Conservation (phyloP, 2,888 invertebrate species). For the Leptinotarsa haldemani region DNA sequence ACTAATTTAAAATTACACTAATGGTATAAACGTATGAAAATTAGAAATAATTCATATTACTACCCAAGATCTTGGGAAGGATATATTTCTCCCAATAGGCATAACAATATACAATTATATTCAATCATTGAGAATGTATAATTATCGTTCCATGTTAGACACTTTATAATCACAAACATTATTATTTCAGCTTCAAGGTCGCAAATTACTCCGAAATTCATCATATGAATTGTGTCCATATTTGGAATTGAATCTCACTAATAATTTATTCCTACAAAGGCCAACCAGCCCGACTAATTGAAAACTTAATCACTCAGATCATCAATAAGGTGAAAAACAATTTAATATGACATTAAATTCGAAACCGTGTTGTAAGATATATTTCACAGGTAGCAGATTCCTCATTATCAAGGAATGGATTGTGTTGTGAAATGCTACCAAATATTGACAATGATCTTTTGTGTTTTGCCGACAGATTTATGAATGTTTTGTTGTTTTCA, state of each 20-base stretch:
- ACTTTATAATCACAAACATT: neutral
- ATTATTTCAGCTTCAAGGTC: neutral
- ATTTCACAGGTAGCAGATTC: neutral
- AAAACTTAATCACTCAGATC: neutral
- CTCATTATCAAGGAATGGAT: neutral
- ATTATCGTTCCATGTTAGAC: neutral
- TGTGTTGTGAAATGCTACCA: neutral
- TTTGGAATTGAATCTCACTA: neutral
- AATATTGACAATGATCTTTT: neutral
- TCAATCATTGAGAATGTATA: neutral
- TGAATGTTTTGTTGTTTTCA: no score
- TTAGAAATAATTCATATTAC: no score
- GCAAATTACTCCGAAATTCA: neutral
- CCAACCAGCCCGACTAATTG: neutral
- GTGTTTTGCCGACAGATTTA: no score
- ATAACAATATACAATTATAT: neutral
- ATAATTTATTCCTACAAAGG: neutral
- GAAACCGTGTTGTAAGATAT: neutral
- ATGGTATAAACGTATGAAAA: no score
- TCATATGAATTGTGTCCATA: neutral
- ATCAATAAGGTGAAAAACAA: slow-evolving; percentile 7
- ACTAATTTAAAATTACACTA: no score
- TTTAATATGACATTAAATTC: slow-evolving; percentile 1
- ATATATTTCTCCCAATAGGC: no score
- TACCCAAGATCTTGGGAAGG: no score